Evolutionary conservation across 2,797 vertebrate genomes (phyloP).

Genomic region (Tarsius wallacei): DNA sequence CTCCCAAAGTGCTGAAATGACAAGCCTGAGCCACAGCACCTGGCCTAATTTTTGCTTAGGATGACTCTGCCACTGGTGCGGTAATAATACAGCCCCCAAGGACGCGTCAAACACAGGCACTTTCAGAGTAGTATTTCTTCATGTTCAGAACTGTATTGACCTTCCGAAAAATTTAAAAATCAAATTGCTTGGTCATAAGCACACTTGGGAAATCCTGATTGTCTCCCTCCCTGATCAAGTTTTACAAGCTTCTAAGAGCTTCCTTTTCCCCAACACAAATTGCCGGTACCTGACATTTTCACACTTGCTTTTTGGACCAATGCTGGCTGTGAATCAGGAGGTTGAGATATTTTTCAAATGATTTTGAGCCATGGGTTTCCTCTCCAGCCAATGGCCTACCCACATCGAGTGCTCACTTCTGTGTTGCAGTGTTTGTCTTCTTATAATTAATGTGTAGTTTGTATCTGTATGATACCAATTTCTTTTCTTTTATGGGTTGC

Average conservation of each 20-base stretch:
- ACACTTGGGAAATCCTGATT: background rate
- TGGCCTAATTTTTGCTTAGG: background rate
- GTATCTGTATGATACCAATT: rapidly evolving
- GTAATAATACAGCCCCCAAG: rapidly evolving
- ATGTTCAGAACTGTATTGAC: background rate
- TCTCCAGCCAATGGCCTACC: background rate
- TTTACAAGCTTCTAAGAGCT: background rate
- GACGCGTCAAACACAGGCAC: background rate
- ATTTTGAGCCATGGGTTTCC: background rate
- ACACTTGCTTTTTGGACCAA: background rate
- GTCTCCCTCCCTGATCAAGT: background rate
- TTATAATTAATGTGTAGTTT: background rate
- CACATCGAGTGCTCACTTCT: background rate
- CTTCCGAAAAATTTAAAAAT: background rate
- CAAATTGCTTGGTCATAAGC: background rate
- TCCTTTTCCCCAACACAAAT: background rate
- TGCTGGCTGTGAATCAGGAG: background rate
- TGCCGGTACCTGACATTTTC: background rate
- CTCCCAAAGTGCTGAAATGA: too few relatives aligned
- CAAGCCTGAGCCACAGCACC: too few relatives aligned
- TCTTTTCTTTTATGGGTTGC: background rate
- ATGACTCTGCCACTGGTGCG: background rate
- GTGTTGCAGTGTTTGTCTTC: background rate
- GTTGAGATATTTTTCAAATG: background rate
- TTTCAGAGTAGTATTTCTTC: background rate